phyloP scores from a whole-genome alignment of 2,797 vertebrate species.

The Macropus fuliginosus region DNA sequence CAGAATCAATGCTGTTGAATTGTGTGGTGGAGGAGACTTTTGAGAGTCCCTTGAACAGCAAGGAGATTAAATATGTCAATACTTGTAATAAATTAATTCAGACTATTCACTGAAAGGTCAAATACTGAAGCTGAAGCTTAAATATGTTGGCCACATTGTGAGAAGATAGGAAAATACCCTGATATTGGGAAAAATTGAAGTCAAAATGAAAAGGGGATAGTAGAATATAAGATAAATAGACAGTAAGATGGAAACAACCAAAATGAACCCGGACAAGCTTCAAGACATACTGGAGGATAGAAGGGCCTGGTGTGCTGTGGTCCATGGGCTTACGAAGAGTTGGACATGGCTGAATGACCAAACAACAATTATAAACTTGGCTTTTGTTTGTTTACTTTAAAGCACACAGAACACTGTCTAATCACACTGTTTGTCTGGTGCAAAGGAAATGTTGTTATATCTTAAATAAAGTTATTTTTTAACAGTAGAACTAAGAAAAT shows the following conservation, averaged over 20 bases:
- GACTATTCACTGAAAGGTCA: neutral
- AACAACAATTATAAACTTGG: neutral
- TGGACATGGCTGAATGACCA: neutral
- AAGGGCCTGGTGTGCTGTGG: too few species aligned
- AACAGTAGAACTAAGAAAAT: constrained; percentile 26
- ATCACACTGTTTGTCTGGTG: neutral
- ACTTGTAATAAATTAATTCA: neutral
- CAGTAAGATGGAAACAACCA: neutral
- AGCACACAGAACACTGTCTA: neutral
- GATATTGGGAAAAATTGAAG: neutral
- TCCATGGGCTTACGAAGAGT: neutral
- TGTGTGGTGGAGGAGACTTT: neutral
- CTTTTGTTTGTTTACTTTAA: constrained; percentile 26
- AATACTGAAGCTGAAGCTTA: neutral
- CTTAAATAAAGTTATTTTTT: neutral
- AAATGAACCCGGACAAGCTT: too few species aligned
- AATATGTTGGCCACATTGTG: neutral
- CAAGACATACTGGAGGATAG: too few species aligned
- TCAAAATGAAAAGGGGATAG: neutral
- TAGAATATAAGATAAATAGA: neutral
- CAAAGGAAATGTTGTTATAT: neutral
- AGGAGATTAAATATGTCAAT: neutral
- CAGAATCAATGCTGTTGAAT: neutral
- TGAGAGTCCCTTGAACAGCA: neutral
- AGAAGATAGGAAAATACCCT: neutral